Evolutionary conservation across 2,888 invertebrate genomes (phyloP).

Genomic region (Lucinisca nassula): DNA sequence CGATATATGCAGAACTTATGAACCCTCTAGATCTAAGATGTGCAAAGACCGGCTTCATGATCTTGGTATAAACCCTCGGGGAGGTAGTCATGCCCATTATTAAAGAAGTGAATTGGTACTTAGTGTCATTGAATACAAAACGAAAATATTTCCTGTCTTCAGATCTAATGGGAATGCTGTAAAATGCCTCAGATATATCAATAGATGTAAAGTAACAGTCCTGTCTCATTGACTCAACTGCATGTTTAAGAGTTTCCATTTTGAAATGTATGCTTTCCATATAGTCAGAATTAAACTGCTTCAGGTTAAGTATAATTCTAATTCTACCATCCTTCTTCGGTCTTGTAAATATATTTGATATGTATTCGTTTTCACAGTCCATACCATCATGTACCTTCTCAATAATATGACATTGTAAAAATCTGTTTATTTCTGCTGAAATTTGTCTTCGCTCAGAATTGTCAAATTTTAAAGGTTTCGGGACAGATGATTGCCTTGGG

Average conservation of each 20-base stretch:
- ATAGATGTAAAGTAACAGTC: conserved; percentile 41
- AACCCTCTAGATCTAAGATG: conserved; percentile 20
- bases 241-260: conserved; percentile 35
- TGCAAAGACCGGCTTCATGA: conserved; percentile 49
- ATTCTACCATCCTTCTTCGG: background rate
- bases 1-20: conserved; percentile 31
- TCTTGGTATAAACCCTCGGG: conserved; percentile 38
- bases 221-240: conserved; percentile 13
- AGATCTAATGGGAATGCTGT: conserved; percentile 8
- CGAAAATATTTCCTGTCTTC: conserved; percentile 30
- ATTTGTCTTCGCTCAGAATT: no score
- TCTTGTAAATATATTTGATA: background rate
- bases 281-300: conserved; percentile 11
- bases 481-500: no score
- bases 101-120: conserved; percentile 32
- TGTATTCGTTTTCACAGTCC: background rate
- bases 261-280: conserved; percentile 34
- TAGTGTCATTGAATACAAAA: conserved; percentile 19
- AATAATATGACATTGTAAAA: background rate
- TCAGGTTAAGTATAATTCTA: background rate
- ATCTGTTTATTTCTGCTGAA: background rate
- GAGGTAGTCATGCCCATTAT: conserved; percentile 31
- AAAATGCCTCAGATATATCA: conserved; percentile 32
- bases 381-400: background rate
- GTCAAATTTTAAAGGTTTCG: no score